A percentile compares a stretch with the other conserved stretches of the same genome.
Conservation (phyloP, 2,797 vertebrate genomes). For the Myotis findleyi region DNA sequence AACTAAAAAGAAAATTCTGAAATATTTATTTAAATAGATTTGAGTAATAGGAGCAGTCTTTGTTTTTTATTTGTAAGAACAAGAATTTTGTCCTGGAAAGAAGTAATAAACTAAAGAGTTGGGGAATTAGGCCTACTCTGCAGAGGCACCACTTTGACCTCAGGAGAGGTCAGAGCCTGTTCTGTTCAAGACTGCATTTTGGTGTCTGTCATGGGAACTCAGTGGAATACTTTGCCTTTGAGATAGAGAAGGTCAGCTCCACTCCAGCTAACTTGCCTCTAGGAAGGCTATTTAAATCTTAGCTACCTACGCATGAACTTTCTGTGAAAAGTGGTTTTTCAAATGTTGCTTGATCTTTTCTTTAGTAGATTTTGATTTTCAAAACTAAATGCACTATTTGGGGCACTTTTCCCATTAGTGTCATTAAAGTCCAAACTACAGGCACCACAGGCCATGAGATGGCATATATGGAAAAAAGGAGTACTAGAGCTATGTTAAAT, state of each 20-base stretch:
- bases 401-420: neutral
- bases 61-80: conserved; percentile 7
- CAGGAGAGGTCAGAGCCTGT: neutral
- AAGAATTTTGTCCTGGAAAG: neutral
- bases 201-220: neutral
- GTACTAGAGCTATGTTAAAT: neutral
- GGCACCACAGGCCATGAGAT: neutral
- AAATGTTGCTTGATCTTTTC: neutral
- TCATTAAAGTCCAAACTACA: neutral
- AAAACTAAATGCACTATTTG: neutral
- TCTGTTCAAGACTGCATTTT: neutral
- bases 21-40: conserved; percentile 41
- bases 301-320: neutral
- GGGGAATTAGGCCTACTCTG: neutral
- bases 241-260: neutral
- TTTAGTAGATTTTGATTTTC: neutral
- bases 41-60: neutral
- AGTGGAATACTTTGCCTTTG: neutral
- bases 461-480: neutral
- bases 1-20: neutral
- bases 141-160: neutral
- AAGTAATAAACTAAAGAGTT: neutral
- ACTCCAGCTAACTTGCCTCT: neutral
- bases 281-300: neutral
- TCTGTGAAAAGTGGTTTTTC: conserved; percentile 4